Evolutionary conservation across 2,113 vertebrate species (phyloP).

Genomic region (Corythoichthys haematopterus): DNA sequence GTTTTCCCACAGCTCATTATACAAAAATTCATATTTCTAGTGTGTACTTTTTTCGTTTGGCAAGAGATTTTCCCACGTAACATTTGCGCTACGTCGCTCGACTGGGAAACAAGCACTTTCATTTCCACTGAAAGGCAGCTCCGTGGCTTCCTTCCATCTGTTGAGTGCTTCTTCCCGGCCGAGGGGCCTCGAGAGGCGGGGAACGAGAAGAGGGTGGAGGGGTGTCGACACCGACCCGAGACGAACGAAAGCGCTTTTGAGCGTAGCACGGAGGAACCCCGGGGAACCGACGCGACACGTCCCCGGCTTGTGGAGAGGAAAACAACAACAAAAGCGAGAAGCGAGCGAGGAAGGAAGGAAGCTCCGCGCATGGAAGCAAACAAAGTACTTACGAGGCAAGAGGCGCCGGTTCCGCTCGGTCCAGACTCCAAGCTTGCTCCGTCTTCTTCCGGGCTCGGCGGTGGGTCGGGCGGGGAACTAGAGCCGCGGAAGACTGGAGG

Average conservation of each 20-base stretch:
- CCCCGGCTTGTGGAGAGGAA: slow-evolving; percentile 32
- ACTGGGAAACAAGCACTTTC: slow-evolving; percentile 18
- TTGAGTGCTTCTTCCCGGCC: neutral
- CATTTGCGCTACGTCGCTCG: neutral
- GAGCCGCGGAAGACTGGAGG: slow-evolving; percentile 50
- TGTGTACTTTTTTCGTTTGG: no score
- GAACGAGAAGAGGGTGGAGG: neutral
- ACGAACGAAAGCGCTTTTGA: neutral
- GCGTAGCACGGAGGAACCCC: neutral
- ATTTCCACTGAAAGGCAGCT: slow-evolving; percentile 36
- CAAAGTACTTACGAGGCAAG: slow-evolving; percentile 64
- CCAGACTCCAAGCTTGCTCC: slow-evolving; percentile 46
- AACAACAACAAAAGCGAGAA: slow-evolving; percentile 63
- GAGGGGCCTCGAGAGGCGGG: slow-evolving; percentile 19
- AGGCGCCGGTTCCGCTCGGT: slow-evolving; percentile 64
- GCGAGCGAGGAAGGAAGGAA: slow-evolving; percentile 26
- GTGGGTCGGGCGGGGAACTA: slow-evolving; percentile 60
- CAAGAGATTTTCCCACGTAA: neutral
- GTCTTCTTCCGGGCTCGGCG: slow-evolving; percentile 57
- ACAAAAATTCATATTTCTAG: no score
- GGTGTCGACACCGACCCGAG: neutral
- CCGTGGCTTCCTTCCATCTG: slow-evolving; percentile 24
- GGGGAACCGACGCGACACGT: slow-evolving; percentile 1
- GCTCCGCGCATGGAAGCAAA: slow-evolving; percentile 15
- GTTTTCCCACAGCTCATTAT: no score